Percentiles rank a stretch among this genome's conserved stretches.
Conservation (phyloP, 2,113 vertebrate species). For the Rousettus leschenaultii region DNA sequence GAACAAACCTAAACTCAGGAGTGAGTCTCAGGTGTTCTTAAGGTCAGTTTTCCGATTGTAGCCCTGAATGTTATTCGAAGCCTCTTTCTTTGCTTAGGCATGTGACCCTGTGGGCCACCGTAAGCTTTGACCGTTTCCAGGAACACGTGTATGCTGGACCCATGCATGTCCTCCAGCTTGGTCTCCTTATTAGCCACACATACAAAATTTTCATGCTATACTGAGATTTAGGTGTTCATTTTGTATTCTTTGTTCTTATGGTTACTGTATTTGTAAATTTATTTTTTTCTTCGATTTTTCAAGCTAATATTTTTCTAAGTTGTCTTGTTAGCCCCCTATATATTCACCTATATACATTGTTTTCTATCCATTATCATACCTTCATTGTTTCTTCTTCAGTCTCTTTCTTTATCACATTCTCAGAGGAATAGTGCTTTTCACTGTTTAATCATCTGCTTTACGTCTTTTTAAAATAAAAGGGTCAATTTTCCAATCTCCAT, state of each 20-base stretch:
- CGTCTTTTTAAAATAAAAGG: not conserved
- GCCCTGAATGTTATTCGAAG: not conserved
- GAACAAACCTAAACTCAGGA: conserved; percentile 3
- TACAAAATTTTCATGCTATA: not conserved
- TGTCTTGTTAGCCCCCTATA: not conserved
- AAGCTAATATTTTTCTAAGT: conserved; percentile 32
- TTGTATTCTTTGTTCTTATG: conserved; percentile 3
- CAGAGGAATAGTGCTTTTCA: not conserved
- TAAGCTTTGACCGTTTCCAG: not conserved
- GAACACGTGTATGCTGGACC: not conserved
- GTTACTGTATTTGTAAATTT: not conserved
- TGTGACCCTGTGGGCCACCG: not conserved
- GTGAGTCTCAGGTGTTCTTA: not conserved
- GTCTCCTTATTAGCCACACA: not conserved
- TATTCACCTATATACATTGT: not conserved
- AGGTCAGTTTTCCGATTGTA: not conserved
- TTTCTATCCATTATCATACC: not conserved
- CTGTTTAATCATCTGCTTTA: not conserved
- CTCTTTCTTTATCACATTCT: not conserved
- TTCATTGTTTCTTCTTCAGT: not conserved
- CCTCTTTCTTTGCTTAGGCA: not conserved
- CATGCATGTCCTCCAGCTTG: not conserved
- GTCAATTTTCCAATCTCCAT: conserved; percentile 1
- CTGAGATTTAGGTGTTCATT: not conserved
- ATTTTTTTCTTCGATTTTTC: not conserved